Conservation (phyloP, 1,140 invertebrate genomes). For the Bursaphelenchus mucronatus region DNA sequence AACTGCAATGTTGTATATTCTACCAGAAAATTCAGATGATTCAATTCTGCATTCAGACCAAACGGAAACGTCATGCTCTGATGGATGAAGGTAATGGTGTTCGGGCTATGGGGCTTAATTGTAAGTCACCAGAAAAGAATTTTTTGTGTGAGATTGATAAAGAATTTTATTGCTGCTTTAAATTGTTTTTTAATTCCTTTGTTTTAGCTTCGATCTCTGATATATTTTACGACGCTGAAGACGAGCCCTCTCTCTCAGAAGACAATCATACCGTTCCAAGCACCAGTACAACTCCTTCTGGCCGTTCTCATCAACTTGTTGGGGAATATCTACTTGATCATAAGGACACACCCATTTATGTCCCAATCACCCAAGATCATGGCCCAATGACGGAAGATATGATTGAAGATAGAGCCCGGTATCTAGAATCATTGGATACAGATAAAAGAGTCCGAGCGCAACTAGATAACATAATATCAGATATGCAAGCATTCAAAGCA, state of each 20-base stretch:
- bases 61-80: slow-evolving; percentile 63
- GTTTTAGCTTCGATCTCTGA: slow-evolving; percentile 16
- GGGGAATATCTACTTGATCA: slow-evolving; percentile 45
- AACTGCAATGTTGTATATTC: slow-evolving; percentile 79
- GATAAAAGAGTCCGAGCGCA: slow-evolving; percentile 84
- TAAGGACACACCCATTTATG: slow-evolving; percentile 67
- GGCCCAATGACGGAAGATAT: slow-evolving; percentile 95
- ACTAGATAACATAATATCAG: slow-evolving; percentile 86
- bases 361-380: slow-evolving; percentile 86
- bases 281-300: slow-evolving; percentile 62
- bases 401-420: slow-evolving; percentile 83
- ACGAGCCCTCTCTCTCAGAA: slow-evolving; percentile 36
- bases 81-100: slow-evolving; percentile 24
- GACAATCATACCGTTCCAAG: too few species aligned
- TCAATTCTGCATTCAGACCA: slow-evolving; percentile 85
- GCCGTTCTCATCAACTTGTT: slow-evolving; percentile 7
- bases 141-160: neutral
- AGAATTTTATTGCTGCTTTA: too few species aligned
- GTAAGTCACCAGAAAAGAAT: slow-evolving; percentile 7
- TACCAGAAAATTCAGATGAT: slow-evolving; percentile 94
- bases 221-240: slow-evolving; percentile 65
- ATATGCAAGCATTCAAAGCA: slow-evolving; percentile 88
- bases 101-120: slow-evolving; percentile 16
- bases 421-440: slow-evolving; percentile 71
- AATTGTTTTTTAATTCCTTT: neutral